phyloP scores from a whole-genome alignment of 2,113 vertebrate species.

The Pomatostomus ruficeps region DNA sequence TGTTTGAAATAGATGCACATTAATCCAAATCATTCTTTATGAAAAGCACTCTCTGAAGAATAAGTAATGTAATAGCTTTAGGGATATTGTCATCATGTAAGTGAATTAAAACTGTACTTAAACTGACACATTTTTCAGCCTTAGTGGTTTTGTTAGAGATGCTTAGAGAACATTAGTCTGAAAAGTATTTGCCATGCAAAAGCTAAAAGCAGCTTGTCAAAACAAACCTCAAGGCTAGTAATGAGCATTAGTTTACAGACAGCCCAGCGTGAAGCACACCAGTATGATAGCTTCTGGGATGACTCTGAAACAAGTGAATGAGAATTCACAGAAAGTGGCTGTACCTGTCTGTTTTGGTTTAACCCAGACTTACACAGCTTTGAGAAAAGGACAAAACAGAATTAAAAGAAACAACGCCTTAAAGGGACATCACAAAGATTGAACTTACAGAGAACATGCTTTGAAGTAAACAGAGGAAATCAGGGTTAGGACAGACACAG shows the following conservation, averaged over 20 bases:
- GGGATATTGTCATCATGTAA: constrained; percentile 17
- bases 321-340: constrained; percentile 47
- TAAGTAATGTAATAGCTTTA: constrained; percentile 45
- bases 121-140: constrained; percentile 37
- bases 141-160: constrained; percentile 43
- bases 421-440: background rate
- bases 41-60: constrained; percentile 47
- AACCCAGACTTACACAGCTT: constrained; percentile 82
- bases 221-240: constrained; percentile 35
- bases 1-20: constrained; percentile 30
- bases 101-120: constrained; percentile 59
- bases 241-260: constrained; percentile 48
- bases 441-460: background rate
- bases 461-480: background rate
- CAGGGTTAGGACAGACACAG: background rate
- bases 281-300: constrained; percentile 3
- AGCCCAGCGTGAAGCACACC: constrained; percentile 56
- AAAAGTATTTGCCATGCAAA: constrained; percentile 65
- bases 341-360: constrained; percentile 87
- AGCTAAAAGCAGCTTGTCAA: constrained; percentile 63
- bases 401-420: constrained; percentile 53
- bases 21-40: constrained; percentile 41
- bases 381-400: constrained; percentile 73
- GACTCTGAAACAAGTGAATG: background rate
- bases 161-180: constrained; percentile 43